Evolutionary conservation across 1,140 invertebrate genomes (phyloP), one percentile per base, ranked within the genome.

Genomic region (Pseudomyrmex concolor): DNA sequence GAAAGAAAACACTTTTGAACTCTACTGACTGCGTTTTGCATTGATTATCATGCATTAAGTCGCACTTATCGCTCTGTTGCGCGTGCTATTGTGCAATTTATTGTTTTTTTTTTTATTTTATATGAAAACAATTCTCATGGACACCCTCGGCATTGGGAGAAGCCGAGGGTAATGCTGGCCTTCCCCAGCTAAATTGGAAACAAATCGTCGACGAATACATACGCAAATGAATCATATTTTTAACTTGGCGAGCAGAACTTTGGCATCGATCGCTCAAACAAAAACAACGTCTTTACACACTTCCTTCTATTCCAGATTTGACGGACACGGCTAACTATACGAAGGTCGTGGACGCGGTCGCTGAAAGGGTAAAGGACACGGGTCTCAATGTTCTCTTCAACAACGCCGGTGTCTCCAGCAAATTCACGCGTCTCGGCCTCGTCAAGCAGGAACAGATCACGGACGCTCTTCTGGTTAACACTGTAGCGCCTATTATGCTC

Each of bases 381-480:
- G 97, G 97, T 4, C 93, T 98, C 0, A 98, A 98, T 93, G 94
- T 98, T 22, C 94, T 99, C 0, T 96, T 98, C 59, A 98, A 98
- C 90, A 98, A 98, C 95, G 98, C 98, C 57, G 98, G 97, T 15
- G 94, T 97, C 25, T 95, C 96, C 1, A 95, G 96, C 2, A 97
- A 97, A 92, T 97, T 96, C 78, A 95, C 96, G 1, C 95, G 97
- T 63, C 94, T 98, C 5, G 94, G 95, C 22, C 91, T 96, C 13
- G 96, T 97, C 0, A 97, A 96, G 89, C 92, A 95, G 45, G 95
- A 97, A 67, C 96, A 97, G 87, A 92, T 98, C 86, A 89, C 96
- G 54, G 96, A 97, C 50, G 95, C 96, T 71, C 96, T 97, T 84
- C 93, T 95, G 34, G 95, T 97, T 0, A 99, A 99, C 93, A 96